Base-by-base conservation (phyloP, 2,888 invertebrate species). In the Megalurothrips usitatus region DNA sequence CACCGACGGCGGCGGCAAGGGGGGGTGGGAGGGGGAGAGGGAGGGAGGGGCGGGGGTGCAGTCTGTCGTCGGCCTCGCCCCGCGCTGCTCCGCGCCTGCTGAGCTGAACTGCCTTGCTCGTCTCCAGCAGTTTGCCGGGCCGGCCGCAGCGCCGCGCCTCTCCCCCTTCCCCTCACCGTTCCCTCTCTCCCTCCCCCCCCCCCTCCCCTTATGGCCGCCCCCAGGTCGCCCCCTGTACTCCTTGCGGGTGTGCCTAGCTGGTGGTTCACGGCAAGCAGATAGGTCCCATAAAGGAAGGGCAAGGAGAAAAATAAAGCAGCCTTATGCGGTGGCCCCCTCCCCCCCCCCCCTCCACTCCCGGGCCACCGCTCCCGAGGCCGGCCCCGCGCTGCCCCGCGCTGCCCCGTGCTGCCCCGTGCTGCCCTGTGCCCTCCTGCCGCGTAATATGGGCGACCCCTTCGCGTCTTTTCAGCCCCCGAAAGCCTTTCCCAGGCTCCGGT, bases 301-400 rank as follows among this genome's bases (percentile, higher is more conserved):
- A 26, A 58, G 68, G 68, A 75, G 68, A 75, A 75, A 75, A 75
- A 75, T 75, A 75, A 75, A 75, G 68, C 68, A 75, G 68, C 68
- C 68, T 75, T 23, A 58, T 58, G 19, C 58, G 19, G 17, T 26
- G 68, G 14, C 17, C 19, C 58, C 58, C n/a, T 14, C 17, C 58
- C 58, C 17, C 19, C 58, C 58, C n/a, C n/a, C 17, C 58, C 58
- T 58, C 58, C 52, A 52, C 14, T 1, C 52, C 14, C 17, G 52
- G 52, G 52, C 52, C 52, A 52, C 52, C 52, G 52, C 52, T 17
- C n/a, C n/a, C n/a, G n/a, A n/a, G n/a, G n/a, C n/a, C n/a, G n/a
- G n/a, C n/a, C 34, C 34, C 34, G 34, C 6, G n/a, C 23, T 26
- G 68, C 68, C 68, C 68, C 4, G 68, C 1, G n/a, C 23, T 9